Conservation (phyloP, 2,888 invertebrate species). For the Proisotoma minuta region DNA sequence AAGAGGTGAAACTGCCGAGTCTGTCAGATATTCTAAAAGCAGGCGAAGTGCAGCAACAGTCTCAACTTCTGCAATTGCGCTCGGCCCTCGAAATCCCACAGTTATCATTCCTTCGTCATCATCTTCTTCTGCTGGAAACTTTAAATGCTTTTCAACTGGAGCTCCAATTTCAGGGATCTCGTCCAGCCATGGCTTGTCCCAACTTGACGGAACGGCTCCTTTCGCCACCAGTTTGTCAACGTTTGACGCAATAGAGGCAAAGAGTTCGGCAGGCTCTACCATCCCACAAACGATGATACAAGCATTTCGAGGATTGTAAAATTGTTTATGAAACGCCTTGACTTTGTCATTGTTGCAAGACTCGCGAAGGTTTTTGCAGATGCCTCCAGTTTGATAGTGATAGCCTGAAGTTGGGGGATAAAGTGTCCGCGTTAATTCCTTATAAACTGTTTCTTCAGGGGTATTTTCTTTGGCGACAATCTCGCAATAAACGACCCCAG, state of each 20-base stretch:
- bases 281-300: conserved; percentile 77
- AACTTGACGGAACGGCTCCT: conserved; percentile 43
- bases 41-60: conserved; percentile 50
- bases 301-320: conserved; percentile 83
- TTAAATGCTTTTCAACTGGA: conserved; percentile 58
- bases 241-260: conserved; percentile 64
- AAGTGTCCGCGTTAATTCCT: conserved; percentile 63
- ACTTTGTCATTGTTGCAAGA: conserved; percentile 78
- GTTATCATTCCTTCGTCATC: conserved; percentile 60
- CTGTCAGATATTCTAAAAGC: conserved; percentile 74
- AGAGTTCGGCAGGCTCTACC: conserved; percentile 69
- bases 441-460: conserved; percentile 67
- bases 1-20: conserved; percentile 80
- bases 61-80: conserved; percentile 56
- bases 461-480: conserved; percentile 65
- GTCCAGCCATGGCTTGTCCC: conserved; percentile 68
- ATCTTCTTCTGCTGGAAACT: conserved; percentile 72
- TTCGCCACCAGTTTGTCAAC: conserved; percentile 71
- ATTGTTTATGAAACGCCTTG: conserved; percentile 72
- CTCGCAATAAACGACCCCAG: conserved; percentile 93
- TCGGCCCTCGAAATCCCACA: conserved; percentile 77
- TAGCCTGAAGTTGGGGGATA: conserved; percentile 80
- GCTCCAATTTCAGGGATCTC: conserved; percentile 62
- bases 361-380: conserved; percentile 74
- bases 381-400: conserved; percentile 77